A percentile compares a stretch with the other conserved stretches of the same genome.
Conservation (phyloP, 1,140 invertebrate genomes). For the Holotrichia oblita region DNA sequence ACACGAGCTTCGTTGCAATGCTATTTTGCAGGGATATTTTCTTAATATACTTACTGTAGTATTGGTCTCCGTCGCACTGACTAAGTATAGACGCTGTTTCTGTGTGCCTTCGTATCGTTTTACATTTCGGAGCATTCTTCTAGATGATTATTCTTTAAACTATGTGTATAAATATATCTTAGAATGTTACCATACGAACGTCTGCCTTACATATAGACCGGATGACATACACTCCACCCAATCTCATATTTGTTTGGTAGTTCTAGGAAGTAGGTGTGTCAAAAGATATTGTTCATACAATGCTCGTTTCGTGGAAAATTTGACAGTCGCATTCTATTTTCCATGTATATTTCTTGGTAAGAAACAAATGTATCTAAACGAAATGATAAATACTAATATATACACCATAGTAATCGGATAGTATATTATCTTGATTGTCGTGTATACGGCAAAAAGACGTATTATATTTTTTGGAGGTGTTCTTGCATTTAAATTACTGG, state of each 20-base stretch:
- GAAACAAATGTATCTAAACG: neutral
- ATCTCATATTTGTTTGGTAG: constrained; percentile 15
- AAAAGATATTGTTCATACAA: constrained; percentile 1
- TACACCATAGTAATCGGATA: neutral
- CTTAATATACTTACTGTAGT: too few relatives aligned
- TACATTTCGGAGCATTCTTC: neutral
- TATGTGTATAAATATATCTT: constrained; percentile 16
- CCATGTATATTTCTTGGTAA: constrained; percentile 9
- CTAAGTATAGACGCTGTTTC: neutral
- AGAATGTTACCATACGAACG: neutral
- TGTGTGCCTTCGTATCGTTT: neutral
- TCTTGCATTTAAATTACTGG: too few relatives aligned
- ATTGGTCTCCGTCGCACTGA: too few relatives aligned
- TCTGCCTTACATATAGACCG: constrained; percentile 17
- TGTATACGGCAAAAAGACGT: too few relatives aligned
- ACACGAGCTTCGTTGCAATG: neutral
- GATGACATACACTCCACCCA: constrained; percentile 28
- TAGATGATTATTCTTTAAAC: constrained; percentile 11
- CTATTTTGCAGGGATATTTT: neutral
- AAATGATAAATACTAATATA: neutral
- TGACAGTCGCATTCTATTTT: neutral
- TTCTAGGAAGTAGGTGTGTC: constrained; percentile 27
- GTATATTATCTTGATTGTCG: neutral
- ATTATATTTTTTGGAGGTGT: too few relatives aligned
- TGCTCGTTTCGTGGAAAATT: constrained; percentile 9